Percentiles rank a stretch among this genome's conserved stretches.
phyloP scores from a whole-genome alignment of 2,888 invertebrate species.

The Ophonus ardosiacus region DNA sequence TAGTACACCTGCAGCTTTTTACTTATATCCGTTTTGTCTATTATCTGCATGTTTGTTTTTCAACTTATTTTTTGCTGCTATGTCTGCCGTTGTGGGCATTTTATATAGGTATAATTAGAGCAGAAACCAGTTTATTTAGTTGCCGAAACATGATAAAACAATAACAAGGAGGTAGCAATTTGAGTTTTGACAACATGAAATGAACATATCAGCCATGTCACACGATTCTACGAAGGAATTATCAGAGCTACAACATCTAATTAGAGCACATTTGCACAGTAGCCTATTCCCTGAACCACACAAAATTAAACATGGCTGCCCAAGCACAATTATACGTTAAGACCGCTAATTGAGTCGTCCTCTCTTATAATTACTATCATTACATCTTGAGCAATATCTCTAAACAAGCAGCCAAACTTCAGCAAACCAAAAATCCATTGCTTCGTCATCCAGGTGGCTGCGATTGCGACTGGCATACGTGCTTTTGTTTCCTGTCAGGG shows the following conservation, averaged over 20 bases:
- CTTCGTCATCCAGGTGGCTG: conserved; percentile 26
- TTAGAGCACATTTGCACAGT: conserved; percentile 36
- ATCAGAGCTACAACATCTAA: conserved; percentile 21
- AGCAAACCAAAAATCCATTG: conserved; percentile 6
- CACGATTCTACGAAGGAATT: conserved; percentile 22
- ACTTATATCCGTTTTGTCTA: not conserved
- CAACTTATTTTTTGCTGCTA: not conserved
- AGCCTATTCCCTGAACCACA: conserved; percentile 29
- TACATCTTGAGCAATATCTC: conserved; percentile 35
- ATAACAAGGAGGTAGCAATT: conserved; percentile 25
- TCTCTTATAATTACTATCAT: conserved; percentile 46
- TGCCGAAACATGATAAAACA: conserved; percentile 18
- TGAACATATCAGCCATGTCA: conserved; percentile 28
- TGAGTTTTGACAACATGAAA: conserved; percentile 6
- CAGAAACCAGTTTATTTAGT: conserved; percentile 13
- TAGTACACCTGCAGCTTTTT: not conserved
- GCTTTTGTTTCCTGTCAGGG: conserved; percentile 21
- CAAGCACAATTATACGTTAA: conserved; percentile 7
- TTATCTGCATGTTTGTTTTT: not conserved
- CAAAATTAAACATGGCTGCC: conserved; percentile 53
- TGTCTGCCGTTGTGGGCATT: not conserved
- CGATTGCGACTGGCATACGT: conserved; percentile 1
- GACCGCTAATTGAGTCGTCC: conserved; percentile 34
- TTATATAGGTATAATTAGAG: conserved; percentile 2
- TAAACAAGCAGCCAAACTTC: conserved; percentile 20